Evolutionary conservation across 2,797 vertebrate species (phyloP).

Genomic region (Channallabes apus): DNA sequence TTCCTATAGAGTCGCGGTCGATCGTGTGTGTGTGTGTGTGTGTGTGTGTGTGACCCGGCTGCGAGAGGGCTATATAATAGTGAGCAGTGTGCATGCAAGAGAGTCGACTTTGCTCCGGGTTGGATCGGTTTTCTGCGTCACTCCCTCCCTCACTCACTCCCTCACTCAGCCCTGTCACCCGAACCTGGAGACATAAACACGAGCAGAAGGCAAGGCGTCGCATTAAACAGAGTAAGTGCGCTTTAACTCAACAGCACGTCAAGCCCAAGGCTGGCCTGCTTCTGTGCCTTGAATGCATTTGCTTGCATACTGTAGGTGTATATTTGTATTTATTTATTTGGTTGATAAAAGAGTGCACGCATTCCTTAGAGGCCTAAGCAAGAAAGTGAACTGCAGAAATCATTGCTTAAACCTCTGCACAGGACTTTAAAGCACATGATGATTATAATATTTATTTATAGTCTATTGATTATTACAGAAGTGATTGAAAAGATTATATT

Average conservation of each 20-base stretch:
- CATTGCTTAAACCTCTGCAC: slow-evolving; percentile 1
- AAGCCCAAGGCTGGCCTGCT: neutral
- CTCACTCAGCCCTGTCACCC: slow-evolving; percentile 51
- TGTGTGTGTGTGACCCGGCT: neutral
- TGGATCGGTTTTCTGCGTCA: slow-evolving; percentile 65
- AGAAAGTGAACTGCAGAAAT: slow-evolving; percentile 14
- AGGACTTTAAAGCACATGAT: neutral
- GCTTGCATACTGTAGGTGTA: neutral
- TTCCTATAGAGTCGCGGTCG: slow-evolving; percentile 21
- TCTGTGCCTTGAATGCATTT: neutral
- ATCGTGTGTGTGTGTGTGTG: too few species aligned
- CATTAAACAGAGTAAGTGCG: slow-evolving; percentile 38
- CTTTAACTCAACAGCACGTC: neutral
- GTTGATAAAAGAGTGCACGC: neutral
- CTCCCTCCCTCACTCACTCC: neutral
- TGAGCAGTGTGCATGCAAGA: slow-evolving; percentile 54
- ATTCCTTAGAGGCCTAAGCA: slow-evolving; percentile 35
- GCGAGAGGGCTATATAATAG: slow-evolving; percentile 7
- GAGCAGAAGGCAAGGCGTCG: slow-evolving; percentile 27
- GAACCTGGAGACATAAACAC: slow-evolving; percentile 46
- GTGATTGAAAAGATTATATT: neutral
- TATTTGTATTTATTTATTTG: neutral
- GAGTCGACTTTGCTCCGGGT: slow-evolving; percentile 72
- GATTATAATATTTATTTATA: neutral
- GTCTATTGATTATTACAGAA: neutral